Conservation (phyloP, 1,140 invertebrate genomes). For the Bombus terrestris region DNA sequence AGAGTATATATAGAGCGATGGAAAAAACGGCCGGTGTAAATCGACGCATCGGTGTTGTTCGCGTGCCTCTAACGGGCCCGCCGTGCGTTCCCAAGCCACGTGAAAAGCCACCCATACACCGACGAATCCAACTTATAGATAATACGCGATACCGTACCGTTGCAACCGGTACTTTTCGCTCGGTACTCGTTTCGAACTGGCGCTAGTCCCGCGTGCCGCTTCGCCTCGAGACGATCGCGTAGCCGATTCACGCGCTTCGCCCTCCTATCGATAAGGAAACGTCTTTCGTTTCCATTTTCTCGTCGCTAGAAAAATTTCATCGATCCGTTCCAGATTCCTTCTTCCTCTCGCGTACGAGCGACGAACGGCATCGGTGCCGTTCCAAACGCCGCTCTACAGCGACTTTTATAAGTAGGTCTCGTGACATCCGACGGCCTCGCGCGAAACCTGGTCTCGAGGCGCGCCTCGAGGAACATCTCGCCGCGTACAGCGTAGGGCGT, state of each 20-base stretch:
- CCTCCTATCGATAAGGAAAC: rapidly evolving
- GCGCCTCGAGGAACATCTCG: no score
- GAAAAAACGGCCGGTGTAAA: neutral
- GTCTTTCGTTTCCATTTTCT: no score
- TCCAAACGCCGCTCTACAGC: rapidly evolving
- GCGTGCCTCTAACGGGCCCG: neutral
- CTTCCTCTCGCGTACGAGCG: rapidly evolving
- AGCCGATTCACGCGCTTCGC: no score
- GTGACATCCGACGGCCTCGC: no score
- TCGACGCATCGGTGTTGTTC: neutral
- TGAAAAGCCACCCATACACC: neutral
- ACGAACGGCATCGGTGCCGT: no score
- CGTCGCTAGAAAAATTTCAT: no score
- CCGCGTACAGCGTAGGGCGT: no score
- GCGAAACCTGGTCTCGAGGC: no score
- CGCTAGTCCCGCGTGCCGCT: neutral
- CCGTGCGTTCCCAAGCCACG: slow-evolving; percentile 1
- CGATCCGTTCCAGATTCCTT: no score
- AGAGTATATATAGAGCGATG: neutral
- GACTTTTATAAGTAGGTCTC: no score
- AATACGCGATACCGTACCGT: slow-evolving; percentile 46
- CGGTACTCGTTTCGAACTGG: neutral
- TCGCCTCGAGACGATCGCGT: no score
- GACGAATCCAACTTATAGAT: slow-evolving; percentile 27
- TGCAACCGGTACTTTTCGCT: slow-evolving; percentile 36